Percentiles rank a stretch among this genome's conserved stretches.
Evolutionary conservation across 2,888 invertebrate genomes (phyloP).

Genomic region (Dryomyza anilis): DNA sequence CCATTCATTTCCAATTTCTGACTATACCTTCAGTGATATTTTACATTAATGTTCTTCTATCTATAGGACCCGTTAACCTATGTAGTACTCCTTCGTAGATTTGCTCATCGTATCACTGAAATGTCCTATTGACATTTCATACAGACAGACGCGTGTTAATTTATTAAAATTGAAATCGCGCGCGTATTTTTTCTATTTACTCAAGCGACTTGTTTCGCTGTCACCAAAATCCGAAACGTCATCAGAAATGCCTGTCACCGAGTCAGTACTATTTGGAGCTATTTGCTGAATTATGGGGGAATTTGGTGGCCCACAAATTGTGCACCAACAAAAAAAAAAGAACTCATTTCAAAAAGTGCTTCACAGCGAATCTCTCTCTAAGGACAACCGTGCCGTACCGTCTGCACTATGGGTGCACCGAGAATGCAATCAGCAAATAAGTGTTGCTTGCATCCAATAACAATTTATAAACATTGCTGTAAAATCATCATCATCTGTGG

Average conservation of each 20-base stretch:
- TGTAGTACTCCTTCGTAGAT: background rate
- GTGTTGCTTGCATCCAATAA: constrained; percentile 10
- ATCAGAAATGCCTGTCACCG: background rate
- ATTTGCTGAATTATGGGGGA: background rate
- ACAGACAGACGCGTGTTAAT: constrained; percentile 20
- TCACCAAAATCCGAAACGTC: background rate
- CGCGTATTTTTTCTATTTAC: constrained; percentile 14
- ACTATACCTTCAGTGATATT: too few species aligned
- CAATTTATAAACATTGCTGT: constrained; percentile 17
- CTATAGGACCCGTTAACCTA: too few species aligned
- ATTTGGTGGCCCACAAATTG: too few species aligned
- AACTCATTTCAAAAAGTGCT: constrained; percentile 24
- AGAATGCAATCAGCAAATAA: constrained; percentile 25
- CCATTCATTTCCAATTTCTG: too few species aligned
- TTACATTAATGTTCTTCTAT: too few species aligned
- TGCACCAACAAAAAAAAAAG: constrained; percentile 2
- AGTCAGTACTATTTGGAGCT: background rate
- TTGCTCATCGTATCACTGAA: background rate
- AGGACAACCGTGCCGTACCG: too few species aligned
- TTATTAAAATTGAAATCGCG: constrained; percentile 19
- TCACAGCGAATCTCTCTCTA: constrained; percentile 17
- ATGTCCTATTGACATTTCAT: background rate
- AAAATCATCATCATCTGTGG: background rate
- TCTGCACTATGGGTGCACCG: too few species aligned
- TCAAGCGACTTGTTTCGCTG: constrained; percentile 4